These are phyloP conservation scores for Drosophila ohnishii DNA, from an alignment of 1,140 invertebrate species.

Conservation along the genomic window DNA sequence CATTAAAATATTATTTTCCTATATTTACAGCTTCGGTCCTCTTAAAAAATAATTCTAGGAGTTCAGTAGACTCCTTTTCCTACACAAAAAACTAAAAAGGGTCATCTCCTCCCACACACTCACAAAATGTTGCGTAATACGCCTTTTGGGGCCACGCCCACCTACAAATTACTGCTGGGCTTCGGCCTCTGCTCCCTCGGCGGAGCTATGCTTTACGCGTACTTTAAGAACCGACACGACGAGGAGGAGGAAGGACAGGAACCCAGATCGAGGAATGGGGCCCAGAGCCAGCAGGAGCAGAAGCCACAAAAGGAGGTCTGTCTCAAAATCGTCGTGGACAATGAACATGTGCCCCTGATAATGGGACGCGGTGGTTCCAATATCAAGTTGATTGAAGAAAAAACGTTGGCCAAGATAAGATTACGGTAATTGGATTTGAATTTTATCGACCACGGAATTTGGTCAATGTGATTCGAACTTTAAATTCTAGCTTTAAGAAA, in stretches of 20 bases:
- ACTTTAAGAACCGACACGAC: constrained; percentile 73
- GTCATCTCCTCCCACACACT: background rate
- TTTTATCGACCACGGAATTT: background rate
- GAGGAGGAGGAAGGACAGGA: constrained; percentile 55
- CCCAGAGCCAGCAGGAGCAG: constrained; percentile 14
- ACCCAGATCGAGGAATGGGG: background rate
- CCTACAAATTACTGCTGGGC: constrained; percentile 77
- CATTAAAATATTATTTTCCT: background rate
- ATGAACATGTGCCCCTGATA: constrained; percentile 79
- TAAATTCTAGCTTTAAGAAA: background rate
- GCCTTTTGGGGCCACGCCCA: constrained; percentile 62
- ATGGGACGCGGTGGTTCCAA: constrained; percentile 88
- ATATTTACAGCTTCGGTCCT: constrained; percentile 1
- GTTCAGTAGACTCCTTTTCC: constrained; percentile 1
- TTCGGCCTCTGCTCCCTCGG: constrained; percentile 80
- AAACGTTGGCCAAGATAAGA: constrained; percentile 88
- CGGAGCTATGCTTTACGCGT: constrained; percentile 79
- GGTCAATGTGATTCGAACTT: background rate
- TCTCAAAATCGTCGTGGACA: constrained; percentile 70
- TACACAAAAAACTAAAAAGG: background rate
- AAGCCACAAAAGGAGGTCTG: constrained; percentile 64
- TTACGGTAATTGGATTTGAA: constrained; percentile 83
- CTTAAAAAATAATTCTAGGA: background rate
- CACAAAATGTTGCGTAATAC: constrained; percentile 75
- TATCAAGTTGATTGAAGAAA: constrained; percentile 88